Conservation (phyloP, 2,888 invertebrate species). For the Leptopilina drosophilae region DNA sequence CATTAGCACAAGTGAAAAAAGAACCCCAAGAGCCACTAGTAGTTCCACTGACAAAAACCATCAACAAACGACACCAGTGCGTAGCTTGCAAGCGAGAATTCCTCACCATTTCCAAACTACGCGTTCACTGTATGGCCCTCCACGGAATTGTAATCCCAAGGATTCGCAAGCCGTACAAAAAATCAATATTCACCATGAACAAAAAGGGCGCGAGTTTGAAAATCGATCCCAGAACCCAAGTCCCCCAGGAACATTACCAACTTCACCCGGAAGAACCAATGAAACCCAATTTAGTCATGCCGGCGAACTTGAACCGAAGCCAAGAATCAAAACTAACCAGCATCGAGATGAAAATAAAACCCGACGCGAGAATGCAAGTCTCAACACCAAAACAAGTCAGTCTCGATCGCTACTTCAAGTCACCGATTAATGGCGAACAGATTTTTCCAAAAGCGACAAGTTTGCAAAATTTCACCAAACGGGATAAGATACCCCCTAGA, state of each 20-base stretch:
- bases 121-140: background rate
- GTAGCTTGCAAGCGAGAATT: slow-evolving; percentile 20
- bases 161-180: background rate
- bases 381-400: slow-evolving; percentile 13
- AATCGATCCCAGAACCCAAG: background rate
- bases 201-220: background rate
- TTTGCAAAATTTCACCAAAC: background rate
- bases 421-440: background rate
- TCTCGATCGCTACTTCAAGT: slow-evolving; percentile 26
- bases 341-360: background rate
- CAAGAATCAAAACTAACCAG: too few relatives aligned
- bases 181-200: background rate
- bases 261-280: too few relatives aligned
- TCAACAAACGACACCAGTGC: background rate
- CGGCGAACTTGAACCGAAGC: too few relatives aligned
- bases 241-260: too few relatives aligned
- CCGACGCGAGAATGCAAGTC: background rate
- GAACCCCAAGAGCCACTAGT: background rate
- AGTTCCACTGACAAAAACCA: background rate
- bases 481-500: background rate
- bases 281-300: too few relatives aligned
- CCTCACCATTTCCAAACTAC: background rate
- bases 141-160: slow-evolving; percentile 21
- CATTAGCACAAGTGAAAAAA: background rate
- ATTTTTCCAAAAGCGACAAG: too few relatives aligned